Evolutionary conservation across 2,888 invertebrate genomes (phyloP).

Genomic region (Acanthosepion pharaonis): DNA sequence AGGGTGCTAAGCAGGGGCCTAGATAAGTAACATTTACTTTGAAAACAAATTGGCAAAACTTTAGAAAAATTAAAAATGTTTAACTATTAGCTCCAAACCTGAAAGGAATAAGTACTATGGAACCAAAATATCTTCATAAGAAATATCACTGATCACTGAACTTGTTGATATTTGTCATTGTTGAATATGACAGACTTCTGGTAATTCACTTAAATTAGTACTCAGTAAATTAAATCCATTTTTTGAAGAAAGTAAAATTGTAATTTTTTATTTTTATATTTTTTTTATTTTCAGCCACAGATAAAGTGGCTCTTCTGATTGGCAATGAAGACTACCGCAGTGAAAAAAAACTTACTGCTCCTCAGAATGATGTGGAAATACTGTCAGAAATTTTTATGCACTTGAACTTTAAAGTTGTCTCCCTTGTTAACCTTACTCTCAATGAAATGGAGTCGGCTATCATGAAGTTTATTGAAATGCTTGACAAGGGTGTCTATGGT

Average conservation of each 20-base stretch:
- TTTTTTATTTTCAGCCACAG: slow-evolving; percentile 67
- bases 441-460: slow-evolving; percentile 74
- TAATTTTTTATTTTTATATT: neutral
- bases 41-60: too few relatives aligned
- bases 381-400: slow-evolving; percentile 67
- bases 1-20: too few relatives aligned
- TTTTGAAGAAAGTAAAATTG: too few relatives aligned
- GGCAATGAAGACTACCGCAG: slow-evolving; percentile 74
- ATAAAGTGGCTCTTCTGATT: slow-evolving; percentile 76
- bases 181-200: too few relatives aligned
- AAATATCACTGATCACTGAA: neutral
- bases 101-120: too few relatives aligned
- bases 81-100: too few relatives aligned
- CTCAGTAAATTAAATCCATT: too few relatives aligned
- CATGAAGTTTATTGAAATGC: slow-evolving; percentile 72
- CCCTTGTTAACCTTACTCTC: slow-evolving; percentile 74
- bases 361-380: slow-evolving; percentile 64
- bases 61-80: too few relatives aligned
- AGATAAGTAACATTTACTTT: too few relatives aligned
- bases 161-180: neutral
- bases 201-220: too few relatives aligned
- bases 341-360: slow-evolving; percentile 70
- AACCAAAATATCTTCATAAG: too few relatives aligned
- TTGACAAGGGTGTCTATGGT: slow-evolving; percentile 73
- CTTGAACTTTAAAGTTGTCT: slow-evolving; percentile 75